phyloP scores from a whole-genome alignment of 2,797 vertebrate species.

The Phrynocephalus vlangalii region DNA sequence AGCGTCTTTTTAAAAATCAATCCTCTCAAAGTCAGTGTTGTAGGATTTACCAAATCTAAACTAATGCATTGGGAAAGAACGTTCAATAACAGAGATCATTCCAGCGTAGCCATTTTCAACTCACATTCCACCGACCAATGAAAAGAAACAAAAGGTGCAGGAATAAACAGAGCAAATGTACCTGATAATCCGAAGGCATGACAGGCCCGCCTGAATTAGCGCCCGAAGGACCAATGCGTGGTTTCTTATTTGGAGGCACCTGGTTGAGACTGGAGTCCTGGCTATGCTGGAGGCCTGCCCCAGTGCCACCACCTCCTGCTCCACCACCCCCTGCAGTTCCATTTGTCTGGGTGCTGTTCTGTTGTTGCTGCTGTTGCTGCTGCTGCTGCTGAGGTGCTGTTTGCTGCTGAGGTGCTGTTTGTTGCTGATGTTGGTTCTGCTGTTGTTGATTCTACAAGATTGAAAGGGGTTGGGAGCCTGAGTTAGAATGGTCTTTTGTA shows the following conservation, averaged over 20 bases:
- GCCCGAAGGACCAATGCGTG: conserved; percentile 91
- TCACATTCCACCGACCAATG: background rate
- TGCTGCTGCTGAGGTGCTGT: conserved; percentile 79
- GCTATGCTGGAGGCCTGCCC: conserved; percentile 85
- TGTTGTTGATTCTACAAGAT: conserved; percentile 83
- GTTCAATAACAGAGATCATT: background rate
- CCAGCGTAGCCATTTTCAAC: background rate
- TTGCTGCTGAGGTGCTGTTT: conserved; percentile 83
- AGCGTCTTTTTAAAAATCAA: background rate
- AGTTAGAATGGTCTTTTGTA: background rate
- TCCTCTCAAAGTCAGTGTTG: background rate
- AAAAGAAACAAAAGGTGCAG: accelerated
- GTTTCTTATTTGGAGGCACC: conserved; percentile 95
- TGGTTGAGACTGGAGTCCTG: conserved; percentile 88
- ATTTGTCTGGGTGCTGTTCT: conserved; percentile 91
- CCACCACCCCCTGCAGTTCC: conserved; percentile 83
- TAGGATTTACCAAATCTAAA: background rate
- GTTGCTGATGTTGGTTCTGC: conserved; percentile 85
- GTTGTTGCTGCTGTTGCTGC: conserved; percentile 78
- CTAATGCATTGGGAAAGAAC: background rate
- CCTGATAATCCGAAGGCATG: conserved; percentile 96
- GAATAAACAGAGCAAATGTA: conserved; percentile 59
- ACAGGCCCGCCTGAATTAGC: conserved; percentile 89
- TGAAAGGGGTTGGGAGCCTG: background rate
- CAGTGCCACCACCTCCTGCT: conserved; percentile 45